phyloP scores from a whole-genome alignment of 2,113 vertebrate genomes.

The Brachypteracias leptosomus region DNA sequence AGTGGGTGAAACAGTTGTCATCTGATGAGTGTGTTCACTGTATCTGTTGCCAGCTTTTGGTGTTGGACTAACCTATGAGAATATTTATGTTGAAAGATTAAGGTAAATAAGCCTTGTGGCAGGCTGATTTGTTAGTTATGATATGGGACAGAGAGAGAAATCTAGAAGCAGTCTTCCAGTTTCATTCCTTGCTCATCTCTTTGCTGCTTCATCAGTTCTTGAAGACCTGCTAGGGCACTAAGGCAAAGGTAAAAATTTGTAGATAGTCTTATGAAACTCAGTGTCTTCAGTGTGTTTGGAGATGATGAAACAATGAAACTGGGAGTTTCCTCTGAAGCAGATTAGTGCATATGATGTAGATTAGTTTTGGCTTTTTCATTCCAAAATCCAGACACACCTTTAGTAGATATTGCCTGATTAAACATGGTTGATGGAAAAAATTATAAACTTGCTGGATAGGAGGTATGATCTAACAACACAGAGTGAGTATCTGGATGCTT shows the following conservation, averaged over 20 bases:
- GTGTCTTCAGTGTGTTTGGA: background rate
- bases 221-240: background rate
- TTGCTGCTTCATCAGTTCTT: background rate
- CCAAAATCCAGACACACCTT: background rate
- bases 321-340: background rate
- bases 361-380: background rate
- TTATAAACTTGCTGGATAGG: background rate
- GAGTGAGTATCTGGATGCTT: background rate
- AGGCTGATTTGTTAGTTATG: background rate
- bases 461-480: background rate
- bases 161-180: background rate
- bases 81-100: background rate
- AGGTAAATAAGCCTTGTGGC: background rate
- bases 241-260: background rate
- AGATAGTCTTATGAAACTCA: background rate
- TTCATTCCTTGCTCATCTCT: background rate
- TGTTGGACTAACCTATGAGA: background rate
- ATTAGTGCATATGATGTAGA: background rate
- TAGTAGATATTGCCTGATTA: background rate
- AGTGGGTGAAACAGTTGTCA: background rate
- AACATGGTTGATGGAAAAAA: background rate
- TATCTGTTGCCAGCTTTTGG: background rate
- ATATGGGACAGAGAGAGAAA: background rate
- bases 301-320: conserved; percentile 6
- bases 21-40: background rate